Conservation (phyloP, 2,113 vertebrate genomes). For the Aspiorhynchus laticeps region DNA sequence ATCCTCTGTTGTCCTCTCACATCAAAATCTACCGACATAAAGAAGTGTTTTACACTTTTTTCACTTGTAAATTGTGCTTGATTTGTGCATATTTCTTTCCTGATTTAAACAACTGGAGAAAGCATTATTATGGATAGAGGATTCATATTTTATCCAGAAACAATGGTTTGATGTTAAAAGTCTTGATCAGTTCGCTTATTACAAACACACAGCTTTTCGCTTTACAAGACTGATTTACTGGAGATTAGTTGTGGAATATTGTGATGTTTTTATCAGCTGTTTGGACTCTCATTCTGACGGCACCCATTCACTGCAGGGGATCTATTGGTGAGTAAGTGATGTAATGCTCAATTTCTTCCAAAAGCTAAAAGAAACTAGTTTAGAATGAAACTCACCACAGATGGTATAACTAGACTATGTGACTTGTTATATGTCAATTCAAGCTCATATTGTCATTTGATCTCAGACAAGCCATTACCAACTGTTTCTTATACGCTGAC, state of each 20-base stretch:
- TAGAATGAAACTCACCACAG: not conserved
- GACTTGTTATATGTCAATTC: not conserved
- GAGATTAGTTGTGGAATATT: not conserved
- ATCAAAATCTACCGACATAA: too few species aligned
- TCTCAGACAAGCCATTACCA: not conserved
- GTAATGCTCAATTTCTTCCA: too few species aligned
- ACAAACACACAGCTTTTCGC: not conserved
- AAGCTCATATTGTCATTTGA: not conserved
- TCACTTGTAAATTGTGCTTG: too few species aligned
- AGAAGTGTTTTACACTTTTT: too few species aligned
- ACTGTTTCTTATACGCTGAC: not conserved
- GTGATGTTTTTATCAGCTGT: not conserved
- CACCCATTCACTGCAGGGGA: not conserved
- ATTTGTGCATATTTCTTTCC: too few species aligned
- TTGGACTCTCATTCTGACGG: not conserved
- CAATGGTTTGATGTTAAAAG: too few species aligned
- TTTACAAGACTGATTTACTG: not conserved
- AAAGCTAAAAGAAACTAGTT: not conserved
- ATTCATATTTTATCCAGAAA: too few species aligned
- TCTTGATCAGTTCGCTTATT: not conserved
- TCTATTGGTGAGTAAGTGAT: not conserved
- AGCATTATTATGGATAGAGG: too few species aligned
- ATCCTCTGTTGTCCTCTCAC: too few species aligned
- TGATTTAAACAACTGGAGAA: too few species aligned
- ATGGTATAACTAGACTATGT: not conserved